Conservation (phyloP, 2,113 vertebrate species). For the Pantherophis guttatus region DNA sequence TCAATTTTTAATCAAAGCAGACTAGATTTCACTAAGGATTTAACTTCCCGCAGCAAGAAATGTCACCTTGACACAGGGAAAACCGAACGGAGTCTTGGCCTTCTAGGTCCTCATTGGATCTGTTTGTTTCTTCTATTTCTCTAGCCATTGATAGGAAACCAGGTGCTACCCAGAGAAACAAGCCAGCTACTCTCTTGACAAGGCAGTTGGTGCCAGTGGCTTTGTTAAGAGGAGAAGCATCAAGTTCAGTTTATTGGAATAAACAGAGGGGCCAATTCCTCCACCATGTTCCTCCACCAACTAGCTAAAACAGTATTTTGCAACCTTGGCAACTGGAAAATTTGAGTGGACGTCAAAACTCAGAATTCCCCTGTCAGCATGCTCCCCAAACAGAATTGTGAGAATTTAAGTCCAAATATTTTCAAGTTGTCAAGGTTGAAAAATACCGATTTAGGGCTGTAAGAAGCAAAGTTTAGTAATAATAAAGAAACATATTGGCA, state of each 20-base stretch:
- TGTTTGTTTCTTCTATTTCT: background rate
- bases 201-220: background rate
- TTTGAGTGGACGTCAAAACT: background rate
- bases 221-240: background rate
- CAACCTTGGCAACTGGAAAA: background rate
- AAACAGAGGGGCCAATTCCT: background rate
- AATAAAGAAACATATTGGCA: background rate
- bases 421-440: background rate
- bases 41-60: slow-evolving; percentile 44
- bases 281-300: background rate
- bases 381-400: background rate
- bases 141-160: background rate
- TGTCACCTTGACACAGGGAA: slow-evolving; percentile 1
- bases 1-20: slow-evolving; percentile 64
- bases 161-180: background rate
- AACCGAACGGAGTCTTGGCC: background rate
- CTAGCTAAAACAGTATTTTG: background rate
- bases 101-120: background rate
- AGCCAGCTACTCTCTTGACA: background rate
- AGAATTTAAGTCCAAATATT: background rate
- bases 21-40: slow-evolving; percentile 43
- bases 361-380: background rate
- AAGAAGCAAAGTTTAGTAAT: background rate
- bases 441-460: background rate
- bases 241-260: background rate